Base-by-base conservation (phyloP, 2,113 vertebrate genomes). In the Pteruthius melanotis region DNA sequence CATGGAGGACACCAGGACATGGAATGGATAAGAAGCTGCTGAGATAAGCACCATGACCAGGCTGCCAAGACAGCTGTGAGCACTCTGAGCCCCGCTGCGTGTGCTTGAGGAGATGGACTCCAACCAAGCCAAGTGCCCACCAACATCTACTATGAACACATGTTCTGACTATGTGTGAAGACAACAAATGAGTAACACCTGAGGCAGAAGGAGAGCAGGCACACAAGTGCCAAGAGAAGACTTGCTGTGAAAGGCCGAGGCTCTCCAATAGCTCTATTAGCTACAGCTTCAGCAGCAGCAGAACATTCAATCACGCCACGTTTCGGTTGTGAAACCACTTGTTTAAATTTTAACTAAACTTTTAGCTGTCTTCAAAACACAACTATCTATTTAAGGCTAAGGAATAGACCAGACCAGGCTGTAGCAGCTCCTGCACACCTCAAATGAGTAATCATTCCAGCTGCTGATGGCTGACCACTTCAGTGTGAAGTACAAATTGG, bases 61-160 rank as follows among this genome's bases (percentile, higher is more conserved):
- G 39, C 15, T 19, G 31, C 53, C 54, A 33, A 31, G 63, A 17
- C 17, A 71, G 52, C 28, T 63, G 26, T 4, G 44, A 28, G 7
- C 15, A 13, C 13, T 2, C 17, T 9, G 31, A 26, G 31, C 4
- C 30, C 33, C n/a, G 6, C 33, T 3, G n/a, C 1, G 1, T 0
- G 1, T 1, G 22, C 52, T 17, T 1, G 0, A 61, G 47, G 52
- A 75, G 47, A 24, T 0, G 1, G 42, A 71, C 42, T 35, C 54
- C 63, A 37, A 1, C 7, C 35, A 45, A 53, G 27, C 26, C 20
- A 35, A 24, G 17, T 69, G 22, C 37, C 45, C 47, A 10, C 1
- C 64, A 57, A 66, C 56, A 65, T 1, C 35, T 15, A 18, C 37
- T 2, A 3, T 0, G 2, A 3, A 18, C 24, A 0, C n/a, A n/a